A percentile compares a stretch with the other conserved stretches of the same genome.
Evolutionary conservation across 2,888 invertebrate genomes (phyloP).

Genomic region (Busseola fusca): DNA sequence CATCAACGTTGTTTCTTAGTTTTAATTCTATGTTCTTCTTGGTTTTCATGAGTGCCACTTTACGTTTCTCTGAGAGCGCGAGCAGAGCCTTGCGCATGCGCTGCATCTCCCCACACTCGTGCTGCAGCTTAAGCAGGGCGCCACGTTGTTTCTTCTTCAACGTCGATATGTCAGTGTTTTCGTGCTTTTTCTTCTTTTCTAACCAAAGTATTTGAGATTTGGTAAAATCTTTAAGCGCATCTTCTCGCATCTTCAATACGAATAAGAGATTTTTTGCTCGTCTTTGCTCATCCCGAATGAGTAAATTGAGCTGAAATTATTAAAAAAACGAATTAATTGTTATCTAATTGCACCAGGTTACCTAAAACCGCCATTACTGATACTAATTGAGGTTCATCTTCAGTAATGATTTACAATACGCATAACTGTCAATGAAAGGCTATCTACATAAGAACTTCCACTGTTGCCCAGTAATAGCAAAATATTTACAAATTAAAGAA

Average conservation of each 20-base stretch:
- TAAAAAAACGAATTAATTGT: constrained; percentile 1
- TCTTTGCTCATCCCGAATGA: constrained; percentile 87
- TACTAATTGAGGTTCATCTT: constrained; percentile 8
- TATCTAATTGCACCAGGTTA: background rate
- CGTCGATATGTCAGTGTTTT: constrained; percentile 84
- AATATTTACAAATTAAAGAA: constrained; percentile 76
- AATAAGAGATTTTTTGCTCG: constrained; percentile 85
- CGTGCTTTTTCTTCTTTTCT: constrained; percentile 85
- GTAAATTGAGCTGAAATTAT: constrained; percentile 84
- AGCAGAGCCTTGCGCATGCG: constrained; percentile 86
- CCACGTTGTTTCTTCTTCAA: constrained; percentile 91
- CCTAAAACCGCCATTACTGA: constrained; percentile 17
- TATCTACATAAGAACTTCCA: constrained; percentile 58
- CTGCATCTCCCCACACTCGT: constrained; percentile 92
- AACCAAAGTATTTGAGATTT: constrained; percentile 86
- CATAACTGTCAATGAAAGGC: constrained; percentile 45
- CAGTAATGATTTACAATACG: constrained; percentile 40
- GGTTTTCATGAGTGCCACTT: constrained; percentile 83
- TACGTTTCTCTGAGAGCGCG: constrained; percentile 82
- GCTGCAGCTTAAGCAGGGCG: constrained; percentile 90
- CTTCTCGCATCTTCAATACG: constrained; percentile 85
- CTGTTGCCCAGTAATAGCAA: constrained; percentile 53
- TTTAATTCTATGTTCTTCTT: constrained; percentile 84
- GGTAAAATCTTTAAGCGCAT: constrained; percentile 85
- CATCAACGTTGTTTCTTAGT: constrained; percentile 77